phyloP scores from a whole-genome alignment of 2,888 invertebrate species.

The Anorthoa munda region DNA sequence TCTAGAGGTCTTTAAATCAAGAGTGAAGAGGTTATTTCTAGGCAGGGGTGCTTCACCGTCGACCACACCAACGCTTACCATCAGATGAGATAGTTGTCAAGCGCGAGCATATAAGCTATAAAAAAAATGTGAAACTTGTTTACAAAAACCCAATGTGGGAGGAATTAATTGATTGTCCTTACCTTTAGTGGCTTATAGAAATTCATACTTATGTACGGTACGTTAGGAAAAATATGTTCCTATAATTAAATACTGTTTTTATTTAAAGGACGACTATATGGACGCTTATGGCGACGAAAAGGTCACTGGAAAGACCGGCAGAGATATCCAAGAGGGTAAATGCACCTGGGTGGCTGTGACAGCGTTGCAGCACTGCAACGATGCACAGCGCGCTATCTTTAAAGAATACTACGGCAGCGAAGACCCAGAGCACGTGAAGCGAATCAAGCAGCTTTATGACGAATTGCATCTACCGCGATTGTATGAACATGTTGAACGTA shows the following conservation, averaged over 20 bases:
- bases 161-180: too few relatives aligned
- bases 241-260: conserved; percentile 1
- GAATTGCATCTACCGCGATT: conserved; percentile 90
- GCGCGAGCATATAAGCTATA: too few relatives aligned
- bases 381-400: conserved; percentile 89
- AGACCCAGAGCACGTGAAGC: conserved; percentile 91
- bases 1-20: too few relatives aligned
- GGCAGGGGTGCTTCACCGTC: too few relatives aligned
- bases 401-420: conserved; percentile 93
- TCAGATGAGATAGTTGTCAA: too few relatives aligned
- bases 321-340: conserved; percentile 97
- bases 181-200: not conserved
- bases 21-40: too few relatives aligned
- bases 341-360: conserved; percentile 97
- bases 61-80: too few relatives aligned
- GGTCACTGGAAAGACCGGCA: conserved; percentile 84
- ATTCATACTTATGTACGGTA: too few relatives aligned
- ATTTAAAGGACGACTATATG: conserved; percentile 46
- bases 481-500: conserved; percentile 26
- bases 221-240: not conserved
- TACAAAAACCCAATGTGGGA: too few relatives aligned
- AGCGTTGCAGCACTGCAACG: conserved; percentile 93
- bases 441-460: conserved; percentile 80
- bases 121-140: too few relatives aligned
- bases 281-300: conserved; percentile 32